Percentiles rank a stretch among this genome's conserved stretches.
Evolutionary conservation across 2,113 vertebrate genomes (phyloP).

Genomic region (Polypterus senegalus): DNA sequence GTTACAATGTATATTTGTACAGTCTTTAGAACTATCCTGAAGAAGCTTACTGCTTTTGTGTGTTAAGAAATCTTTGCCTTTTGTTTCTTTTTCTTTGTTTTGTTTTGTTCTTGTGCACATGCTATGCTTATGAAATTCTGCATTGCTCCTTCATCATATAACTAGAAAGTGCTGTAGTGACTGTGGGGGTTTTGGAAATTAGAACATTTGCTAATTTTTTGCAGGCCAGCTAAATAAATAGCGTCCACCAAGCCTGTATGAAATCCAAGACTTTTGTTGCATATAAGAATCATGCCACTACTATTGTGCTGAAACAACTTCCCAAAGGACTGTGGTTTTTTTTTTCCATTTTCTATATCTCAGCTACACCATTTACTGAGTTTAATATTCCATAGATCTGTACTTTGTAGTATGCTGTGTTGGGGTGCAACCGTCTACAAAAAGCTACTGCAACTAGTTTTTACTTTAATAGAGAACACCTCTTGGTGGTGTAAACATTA

Average conservation of each 20-base stretch:
- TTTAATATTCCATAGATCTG: conserved; percentile 70
- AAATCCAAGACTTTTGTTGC: conserved; percentile 68
- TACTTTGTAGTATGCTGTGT: conserved; percentile 70
- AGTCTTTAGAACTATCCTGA: conserved; percentile 93
- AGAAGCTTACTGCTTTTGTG: conserved; percentile 77
- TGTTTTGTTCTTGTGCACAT: conserved; percentile 73
- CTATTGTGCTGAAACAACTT: conserved; percentile 47
- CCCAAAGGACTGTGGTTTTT: conserved; percentile 16
- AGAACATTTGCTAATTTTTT: conserved; percentile 85
- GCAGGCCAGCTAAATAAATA: conserved; percentile 58
- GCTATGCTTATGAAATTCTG: conserved; percentile 88
- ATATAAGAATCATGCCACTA: conserved; percentile 60
- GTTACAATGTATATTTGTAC: conserved; percentile 97
- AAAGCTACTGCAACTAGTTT: conserved; percentile 59
- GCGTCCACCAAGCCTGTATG: conserved; percentile 64
- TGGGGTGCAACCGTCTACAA: conserved; percentile 53
- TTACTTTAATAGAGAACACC: conserved; percentile 57
- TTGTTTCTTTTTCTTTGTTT: conserved; percentile 62
- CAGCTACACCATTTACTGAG: conserved; percentile 62
- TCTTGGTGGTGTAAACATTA: conserved; percentile 61
- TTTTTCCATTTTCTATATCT: conserved; percentile 64
- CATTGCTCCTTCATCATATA: conserved; percentile 79
- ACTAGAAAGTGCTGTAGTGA: conserved; percentile 83
- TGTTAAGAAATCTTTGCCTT: conserved; percentile 70
- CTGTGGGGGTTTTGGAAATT: conserved; percentile 62